Conservation (phyloP, 2,888 invertebrate species). For the Ligdia adustata region DNA sequence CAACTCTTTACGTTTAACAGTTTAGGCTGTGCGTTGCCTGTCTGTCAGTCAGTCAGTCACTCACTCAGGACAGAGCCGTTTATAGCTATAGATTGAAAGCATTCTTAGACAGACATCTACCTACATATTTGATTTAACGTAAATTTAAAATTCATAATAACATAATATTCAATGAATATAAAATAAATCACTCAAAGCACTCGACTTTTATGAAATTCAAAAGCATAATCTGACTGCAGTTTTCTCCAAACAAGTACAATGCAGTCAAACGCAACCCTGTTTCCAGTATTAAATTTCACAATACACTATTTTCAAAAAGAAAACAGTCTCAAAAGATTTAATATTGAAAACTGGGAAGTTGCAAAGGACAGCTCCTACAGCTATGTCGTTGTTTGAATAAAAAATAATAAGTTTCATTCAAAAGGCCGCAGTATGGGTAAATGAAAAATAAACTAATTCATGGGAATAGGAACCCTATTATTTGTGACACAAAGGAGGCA, state of each 20-base stretch:
- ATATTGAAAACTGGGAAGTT: constrained; percentile 39
- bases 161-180: too few relatives aligned
- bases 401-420: constrained; percentile 34
- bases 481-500: constrained; percentile 53
- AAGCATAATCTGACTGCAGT: too few relatives aligned
- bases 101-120: too few relatives aligned
- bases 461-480: constrained; percentile 57
- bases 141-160: too few relatives aligned
- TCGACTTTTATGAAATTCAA: too few relatives aligned
- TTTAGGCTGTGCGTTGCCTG: too few relatives aligned
- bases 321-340: constrained; percentile 41
- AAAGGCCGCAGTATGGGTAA: constrained; percentile 38
- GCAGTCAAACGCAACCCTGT: constrained; percentile 9
- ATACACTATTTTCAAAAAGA: constrained; percentile 13
- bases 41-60: too few relatives aligned
- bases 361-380: constrained; percentile 27
- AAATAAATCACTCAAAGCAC: too few relatives aligned
- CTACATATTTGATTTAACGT: too few relatives aligned
- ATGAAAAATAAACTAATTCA: constrained; percentile 41
- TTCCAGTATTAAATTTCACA: constrained; percentile 18
- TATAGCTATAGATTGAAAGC: too few relatives aligned
- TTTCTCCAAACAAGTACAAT: constrained; percentile 4
- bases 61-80: too few relatives aligned
- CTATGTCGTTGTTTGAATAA: constrained; percentile 27
- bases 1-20: too few relatives aligned